Evolutionary conservation across 2,113 vertebrate species (phyloP).

Genomic region (Nycticryphes semicollaris): DNA sequence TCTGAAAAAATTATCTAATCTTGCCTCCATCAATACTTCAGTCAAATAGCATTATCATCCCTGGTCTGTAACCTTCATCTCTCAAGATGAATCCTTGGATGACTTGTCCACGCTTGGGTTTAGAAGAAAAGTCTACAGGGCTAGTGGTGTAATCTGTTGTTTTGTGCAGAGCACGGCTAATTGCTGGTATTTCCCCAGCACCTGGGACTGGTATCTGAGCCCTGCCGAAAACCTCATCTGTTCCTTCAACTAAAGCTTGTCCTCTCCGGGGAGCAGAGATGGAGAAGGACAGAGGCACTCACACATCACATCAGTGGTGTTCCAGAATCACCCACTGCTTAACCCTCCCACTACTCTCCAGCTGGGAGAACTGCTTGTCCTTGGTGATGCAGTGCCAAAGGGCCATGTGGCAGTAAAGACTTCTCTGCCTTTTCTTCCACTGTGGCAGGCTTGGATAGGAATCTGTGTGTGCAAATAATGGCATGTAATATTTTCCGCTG

Average conservation of each 20-base stretch:
- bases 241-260: not conserved
- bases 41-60: not conserved
- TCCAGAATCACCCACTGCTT: not conserved
- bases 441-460: not conserved
- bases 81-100: not conserved
- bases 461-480: not conserved
- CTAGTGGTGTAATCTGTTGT: not conserved
- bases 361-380: not conserved
- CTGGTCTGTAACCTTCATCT: not conserved
- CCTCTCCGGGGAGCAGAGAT: not conserved
- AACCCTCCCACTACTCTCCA: not conserved
- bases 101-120: not conserved
- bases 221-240: not conserved
- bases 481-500: not conserved
- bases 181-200: not conserved
- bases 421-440: not conserved
- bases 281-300: not conserved
- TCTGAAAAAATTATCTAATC: not conserved
- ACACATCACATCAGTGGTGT: fast-evolving
- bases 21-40: not conserved
- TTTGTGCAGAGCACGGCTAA: not conserved
- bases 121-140: not conserved
- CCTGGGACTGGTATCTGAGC: not conserved
- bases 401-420: fast-evolving
- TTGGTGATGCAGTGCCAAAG: not conserved